Percentiles rank a stretch among this genome's conserved stretches.
These are phyloP conservation scores for Cotesia glomerata DNA, from an alignment of 1,140 invertebrate genomes.

Conservation along the genomic window DNA sequence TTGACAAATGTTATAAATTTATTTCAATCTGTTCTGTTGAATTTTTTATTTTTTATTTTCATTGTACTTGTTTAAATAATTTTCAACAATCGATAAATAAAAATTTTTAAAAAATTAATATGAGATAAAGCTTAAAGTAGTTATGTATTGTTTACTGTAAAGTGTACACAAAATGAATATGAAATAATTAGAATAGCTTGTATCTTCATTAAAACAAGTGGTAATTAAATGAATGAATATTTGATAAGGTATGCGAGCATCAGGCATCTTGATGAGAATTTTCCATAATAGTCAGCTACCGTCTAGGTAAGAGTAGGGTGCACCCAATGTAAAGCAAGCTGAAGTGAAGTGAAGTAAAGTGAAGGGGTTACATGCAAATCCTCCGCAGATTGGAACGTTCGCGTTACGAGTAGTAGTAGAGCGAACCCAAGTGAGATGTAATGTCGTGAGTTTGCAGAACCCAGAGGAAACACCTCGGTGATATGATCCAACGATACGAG, in stretches of 20 bases:
- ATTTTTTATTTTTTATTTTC: background rate
- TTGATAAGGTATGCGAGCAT: slow-evolving; percentile 44
- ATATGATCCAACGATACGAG: background rate
- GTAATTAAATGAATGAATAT: slow-evolving; percentile 57
- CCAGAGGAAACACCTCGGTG: background rate
- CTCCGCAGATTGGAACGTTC: slow-evolving; percentile 41
- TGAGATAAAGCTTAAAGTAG: too few relatives aligned
- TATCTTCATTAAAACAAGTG: slow-evolving; percentile 59
- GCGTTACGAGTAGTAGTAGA: slow-evolving; percentile 11
- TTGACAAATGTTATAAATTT: background rate
- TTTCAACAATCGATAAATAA: too few relatives aligned
- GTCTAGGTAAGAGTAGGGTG: background rate
- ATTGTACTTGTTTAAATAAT: slow-evolving; percentile 28
- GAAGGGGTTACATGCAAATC: slow-evolving; percentile 52
- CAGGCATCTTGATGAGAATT: slow-evolving; percentile 31
- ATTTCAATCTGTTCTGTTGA: background rate
- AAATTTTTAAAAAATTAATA: too few relatives aligned
- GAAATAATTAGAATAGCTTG: background rate
- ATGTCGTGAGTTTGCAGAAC: background rate
- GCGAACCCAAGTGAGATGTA: slow-evolving; percentile 16
- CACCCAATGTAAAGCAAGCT: background rate
- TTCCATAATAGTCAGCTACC: slow-evolving; percentile 31
- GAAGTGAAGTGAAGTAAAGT: slow-evolving; percentile 34
- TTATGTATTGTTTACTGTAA: too few relatives aligned
- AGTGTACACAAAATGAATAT: too few relatives aligned